Base-by-base conservation (phyloP, 2,113 vertebrate species). In the Vanacampus margaritifer region DNA sequence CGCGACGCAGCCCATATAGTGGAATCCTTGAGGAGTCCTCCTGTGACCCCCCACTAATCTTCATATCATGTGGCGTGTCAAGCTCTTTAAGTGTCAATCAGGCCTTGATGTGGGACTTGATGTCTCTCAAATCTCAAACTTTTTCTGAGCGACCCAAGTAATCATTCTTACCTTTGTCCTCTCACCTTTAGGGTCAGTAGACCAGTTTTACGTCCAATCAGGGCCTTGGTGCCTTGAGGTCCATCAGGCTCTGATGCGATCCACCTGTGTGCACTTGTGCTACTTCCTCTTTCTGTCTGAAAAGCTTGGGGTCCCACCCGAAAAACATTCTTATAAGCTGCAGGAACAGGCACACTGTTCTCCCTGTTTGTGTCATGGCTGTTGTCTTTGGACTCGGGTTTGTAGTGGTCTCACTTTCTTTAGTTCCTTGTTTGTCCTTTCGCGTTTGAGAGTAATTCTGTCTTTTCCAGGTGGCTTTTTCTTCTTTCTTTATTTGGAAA, bases 391-490 rank as follows among this genome's bases (percentile, higher is more conserved):
- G 28, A 66, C 35, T 75, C 24, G 43, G 90, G 89, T 90, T 69
- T 53, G 86, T 82, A 50, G 32, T 17, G 50, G 35, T 23, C 3
- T 2, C 48, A 1, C 1, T 36, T 23, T 1, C 19, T 46, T 13
- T 41, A 37, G 56, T 41, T 2, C 4, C 0, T 17, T 24, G 36
- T 68, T 16, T 2, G 10, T 60, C 13, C 2, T 26, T 41, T 9
- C 0, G 28, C 23, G 7, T 56, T 10, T 58, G 5, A 50, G 2
- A 41, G 36, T 19, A 8, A 12, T n/a, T 41, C 1, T 14, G 32
- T 85, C 17, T 68, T 48, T 86, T 80, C 19, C 68, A 89, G 90
- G 68, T 86, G 74, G 73, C 17, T 85, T 0, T 19, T 76, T 63
- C 51, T 90, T 26, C 58, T 90, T 32, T 46, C 80, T 21, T 32